A percentile compares a stretch with the other conserved stretches of the same genome.
Evolutionary conservation across 2,113 vertebrate species (phyloP).

Genomic region (Phainopepla nitens): DNA sequence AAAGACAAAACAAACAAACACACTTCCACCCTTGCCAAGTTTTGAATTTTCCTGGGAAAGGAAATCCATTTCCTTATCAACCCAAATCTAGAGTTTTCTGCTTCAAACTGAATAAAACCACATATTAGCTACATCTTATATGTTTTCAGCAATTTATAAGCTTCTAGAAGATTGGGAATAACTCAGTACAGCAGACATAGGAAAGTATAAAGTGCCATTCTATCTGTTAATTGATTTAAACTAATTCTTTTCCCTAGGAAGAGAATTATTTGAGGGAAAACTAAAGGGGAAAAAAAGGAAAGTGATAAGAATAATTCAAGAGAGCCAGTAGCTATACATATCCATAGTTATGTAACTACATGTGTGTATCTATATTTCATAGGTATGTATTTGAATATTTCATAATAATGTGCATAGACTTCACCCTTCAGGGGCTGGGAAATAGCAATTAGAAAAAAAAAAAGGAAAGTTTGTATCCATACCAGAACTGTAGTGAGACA

Average conservation of each 20-base stretch:
- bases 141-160: background rate
- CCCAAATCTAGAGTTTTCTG: background rate
- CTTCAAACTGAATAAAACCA: background rate
- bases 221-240: background rate
- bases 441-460: background rate
- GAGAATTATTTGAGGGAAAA: background rate
- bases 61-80: background rate
- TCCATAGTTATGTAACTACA: background rate
- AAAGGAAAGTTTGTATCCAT: background rate
- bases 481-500: background rate
- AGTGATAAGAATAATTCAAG: background rate
- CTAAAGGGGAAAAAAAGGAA: background rate
- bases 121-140: background rate
- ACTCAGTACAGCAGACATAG: background rate
- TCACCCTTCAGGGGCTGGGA: background rate
- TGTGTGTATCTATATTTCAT: background rate
- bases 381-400: background rate
- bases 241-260: background rate
- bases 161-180: background rate
- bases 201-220: background rate
- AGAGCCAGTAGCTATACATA: background rate
- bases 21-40: background rate
- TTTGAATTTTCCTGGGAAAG: constrained; percentile 32
- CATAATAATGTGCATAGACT: background rate
- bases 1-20: constrained; percentile 20